Conservation (phyloP, 2,888 invertebrate genomes). For the Sminthurinus aureus region DNA sequence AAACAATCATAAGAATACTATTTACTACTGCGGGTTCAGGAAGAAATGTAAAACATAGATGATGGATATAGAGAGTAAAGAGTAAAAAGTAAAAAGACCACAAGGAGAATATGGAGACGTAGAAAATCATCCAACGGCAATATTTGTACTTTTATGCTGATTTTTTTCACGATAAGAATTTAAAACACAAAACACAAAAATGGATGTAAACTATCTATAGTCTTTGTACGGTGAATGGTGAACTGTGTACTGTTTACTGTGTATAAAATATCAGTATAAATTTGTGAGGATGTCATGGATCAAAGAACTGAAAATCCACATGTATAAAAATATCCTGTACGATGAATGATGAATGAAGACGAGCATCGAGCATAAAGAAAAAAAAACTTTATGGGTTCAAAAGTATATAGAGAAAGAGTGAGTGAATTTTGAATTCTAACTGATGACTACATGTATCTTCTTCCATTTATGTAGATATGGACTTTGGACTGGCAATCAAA, state of each 20-base stretch:
- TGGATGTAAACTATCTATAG: not conserved
- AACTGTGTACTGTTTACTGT: not conserved
- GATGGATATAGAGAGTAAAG: too few species aligned
- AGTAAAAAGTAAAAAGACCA: too few species aligned
- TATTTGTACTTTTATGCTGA: not conserved
- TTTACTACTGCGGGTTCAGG: not conserved
- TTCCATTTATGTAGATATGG: not conserved
- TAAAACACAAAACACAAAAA: not conserved
- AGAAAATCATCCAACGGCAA: not conserved
- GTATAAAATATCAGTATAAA: not conserved
- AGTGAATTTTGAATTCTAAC: too few species aligned
- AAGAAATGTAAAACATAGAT: not conserved
- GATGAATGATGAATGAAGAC: not conserved
- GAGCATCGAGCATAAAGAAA: not conserved
- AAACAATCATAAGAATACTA: too few species aligned
- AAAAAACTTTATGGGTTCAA: conserved; percentile 9
- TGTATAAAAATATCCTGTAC: not conserved
- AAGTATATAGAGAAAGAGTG: too few species aligned
- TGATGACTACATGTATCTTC: too few species aligned
- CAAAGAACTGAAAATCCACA: conserved; percentile 1
- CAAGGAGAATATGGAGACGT: not conserved
- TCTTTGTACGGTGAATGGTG: not conserved
- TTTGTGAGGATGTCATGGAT: conserved; percentile 14
- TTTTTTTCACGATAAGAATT: not conserved
- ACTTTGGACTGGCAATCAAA: too few species aligned